These are phyloP conservation scores for Charanyca ferruginea DNA, from an alignment of 2,888 invertebrate species.

Conservation along the genomic window DNA sequence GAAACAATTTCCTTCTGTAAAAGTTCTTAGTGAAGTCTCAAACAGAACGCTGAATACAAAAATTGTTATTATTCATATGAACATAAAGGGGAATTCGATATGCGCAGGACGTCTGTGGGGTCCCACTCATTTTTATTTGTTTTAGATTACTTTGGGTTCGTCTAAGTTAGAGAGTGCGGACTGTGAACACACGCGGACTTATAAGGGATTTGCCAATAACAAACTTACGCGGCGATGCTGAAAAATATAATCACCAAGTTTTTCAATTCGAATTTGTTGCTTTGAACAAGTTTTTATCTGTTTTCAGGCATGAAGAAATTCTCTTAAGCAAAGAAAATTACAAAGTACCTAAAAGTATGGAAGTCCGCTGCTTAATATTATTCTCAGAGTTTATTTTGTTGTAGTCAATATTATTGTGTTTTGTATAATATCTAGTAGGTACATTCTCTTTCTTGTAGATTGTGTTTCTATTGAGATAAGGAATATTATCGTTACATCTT, in stretches of 20 bases:
- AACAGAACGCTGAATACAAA: conserved; percentile 75
- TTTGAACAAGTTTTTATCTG: conserved; percentile 67
- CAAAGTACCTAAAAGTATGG: conserved; percentile 30
- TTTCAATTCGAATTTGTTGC: conserved; percentile 80
- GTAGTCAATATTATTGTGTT: conserved; percentile 34
- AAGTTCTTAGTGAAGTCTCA: conserved; percentile 71
- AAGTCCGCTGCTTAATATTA: conserved; percentile 40
- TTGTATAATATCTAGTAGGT: conserved; percentile 5
- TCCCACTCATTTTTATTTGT: conserved; percentile 88
- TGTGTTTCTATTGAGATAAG: conserved; percentile 4
- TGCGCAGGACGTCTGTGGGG: conserved; percentile 82
- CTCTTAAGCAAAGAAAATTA: conserved; percentile 53
- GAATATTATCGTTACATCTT: background rate
- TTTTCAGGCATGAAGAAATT: conserved; percentile 49
- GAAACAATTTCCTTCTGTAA: conserved; percentile 62
- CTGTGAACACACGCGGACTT: conserved; percentile 80
- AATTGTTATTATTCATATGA: conserved; percentile 83
- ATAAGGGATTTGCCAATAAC: conserved; percentile 74
- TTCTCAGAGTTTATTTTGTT: conserved; percentile 36
- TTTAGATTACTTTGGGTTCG: conserved; percentile 88
- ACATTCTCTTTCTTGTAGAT: conserved; percentile 5
- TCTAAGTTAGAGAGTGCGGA: conserved; percentile 78
- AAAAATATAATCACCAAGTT: conserved; percentile 82
- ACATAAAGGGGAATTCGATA: conserved; percentile 83
- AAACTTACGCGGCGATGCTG: conserved; percentile 68